Evolutionary conservation across 2,113 vertebrate genomes (phyloP).

Genomic region (Platichthys stellatus): DNA sequence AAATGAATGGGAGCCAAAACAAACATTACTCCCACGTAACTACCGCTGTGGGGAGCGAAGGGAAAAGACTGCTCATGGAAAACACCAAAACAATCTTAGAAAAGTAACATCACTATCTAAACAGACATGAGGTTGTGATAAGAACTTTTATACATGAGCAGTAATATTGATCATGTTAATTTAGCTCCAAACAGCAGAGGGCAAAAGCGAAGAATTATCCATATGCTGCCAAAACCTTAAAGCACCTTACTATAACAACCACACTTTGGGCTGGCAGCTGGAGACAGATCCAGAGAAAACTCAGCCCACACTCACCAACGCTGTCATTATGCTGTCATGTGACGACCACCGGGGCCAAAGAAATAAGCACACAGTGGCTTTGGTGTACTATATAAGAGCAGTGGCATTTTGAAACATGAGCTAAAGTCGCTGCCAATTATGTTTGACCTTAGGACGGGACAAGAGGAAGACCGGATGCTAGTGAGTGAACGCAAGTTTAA

Average conservation of each 20-base stretch:
- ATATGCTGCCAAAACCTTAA: not conserved
- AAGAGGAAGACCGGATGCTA: constrained; percentile 54
- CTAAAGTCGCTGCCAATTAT: constrained; percentile 54
- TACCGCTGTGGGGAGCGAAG: not conserved
- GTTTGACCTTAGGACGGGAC: constrained; percentile 52
- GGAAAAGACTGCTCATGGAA: constrained; percentile 9
- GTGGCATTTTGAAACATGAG: constrained; percentile 61
- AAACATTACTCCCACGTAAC: constrained; percentile 25
- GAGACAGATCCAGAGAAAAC: constrained; percentile 11
- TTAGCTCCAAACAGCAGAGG: not conserved
- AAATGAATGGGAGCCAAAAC: constrained; percentile 35
- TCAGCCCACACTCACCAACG: constrained; percentile 16
- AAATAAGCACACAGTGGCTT: constrained; percentile 39
- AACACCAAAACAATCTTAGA: constrained; percentile 5
- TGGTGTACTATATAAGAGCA: constrained; percentile 12
- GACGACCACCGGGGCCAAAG: constrained; percentile 43
- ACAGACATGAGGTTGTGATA: not conserved
- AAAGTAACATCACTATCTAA: not conserved
- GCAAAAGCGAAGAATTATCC: not conserved
- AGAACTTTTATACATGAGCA: not conserved
- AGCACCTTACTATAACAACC: not conserved
- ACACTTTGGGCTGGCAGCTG: constrained; percentile 20
- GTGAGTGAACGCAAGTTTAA: constrained; percentile 32
- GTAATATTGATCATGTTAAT: not conserved
- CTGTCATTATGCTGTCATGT: constrained; percentile 61